Conservation (phyloP, 2,797 vertebrate species). For the Syncerus caffer region DNA sequence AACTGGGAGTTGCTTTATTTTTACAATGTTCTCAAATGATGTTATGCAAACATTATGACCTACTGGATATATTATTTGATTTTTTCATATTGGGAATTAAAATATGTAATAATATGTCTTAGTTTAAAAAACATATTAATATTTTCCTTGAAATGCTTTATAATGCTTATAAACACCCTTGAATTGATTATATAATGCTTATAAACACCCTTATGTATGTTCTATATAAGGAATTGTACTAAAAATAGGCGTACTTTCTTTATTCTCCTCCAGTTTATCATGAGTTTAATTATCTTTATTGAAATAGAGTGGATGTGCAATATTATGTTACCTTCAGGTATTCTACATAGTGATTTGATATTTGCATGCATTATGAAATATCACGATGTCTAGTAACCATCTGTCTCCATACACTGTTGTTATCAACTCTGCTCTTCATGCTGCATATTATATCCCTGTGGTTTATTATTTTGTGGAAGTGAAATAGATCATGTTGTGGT, state of each 20-base stretch:
- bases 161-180: not conserved
- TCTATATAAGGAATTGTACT: not conserved
- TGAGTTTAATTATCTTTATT: not conserved
- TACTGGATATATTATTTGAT: not conserved
- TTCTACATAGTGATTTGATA: not conserved
- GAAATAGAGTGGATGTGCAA: not conserved
- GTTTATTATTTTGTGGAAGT: not conserved
- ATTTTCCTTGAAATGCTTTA: too few relatives aligned
- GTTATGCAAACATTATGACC: slow-evolving; percentile 35
- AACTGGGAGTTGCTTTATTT: slow-evolving; percentile 55
- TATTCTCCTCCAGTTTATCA: not conserved
- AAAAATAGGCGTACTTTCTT: not conserved
- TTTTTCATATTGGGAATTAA: slow-evolving; percentile 16
- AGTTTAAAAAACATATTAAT: not conserved
- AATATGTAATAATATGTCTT: not conserved
- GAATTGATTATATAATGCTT: not conserved
- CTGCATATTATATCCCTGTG: not conserved
- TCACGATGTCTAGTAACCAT: not conserved
- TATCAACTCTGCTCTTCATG: not conserved
- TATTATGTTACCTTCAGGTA: not conserved
- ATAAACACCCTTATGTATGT: not conserved
- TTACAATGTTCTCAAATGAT: slow-evolving; percentile 37
- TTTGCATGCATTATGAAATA: not conserved
- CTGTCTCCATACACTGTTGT: not conserved
- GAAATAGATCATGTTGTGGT: not conserved